Evolutionary conservation across 2,888 invertebrate genomes (phyloP).

Genomic region (Willowsia nigromaculata): DNA sequence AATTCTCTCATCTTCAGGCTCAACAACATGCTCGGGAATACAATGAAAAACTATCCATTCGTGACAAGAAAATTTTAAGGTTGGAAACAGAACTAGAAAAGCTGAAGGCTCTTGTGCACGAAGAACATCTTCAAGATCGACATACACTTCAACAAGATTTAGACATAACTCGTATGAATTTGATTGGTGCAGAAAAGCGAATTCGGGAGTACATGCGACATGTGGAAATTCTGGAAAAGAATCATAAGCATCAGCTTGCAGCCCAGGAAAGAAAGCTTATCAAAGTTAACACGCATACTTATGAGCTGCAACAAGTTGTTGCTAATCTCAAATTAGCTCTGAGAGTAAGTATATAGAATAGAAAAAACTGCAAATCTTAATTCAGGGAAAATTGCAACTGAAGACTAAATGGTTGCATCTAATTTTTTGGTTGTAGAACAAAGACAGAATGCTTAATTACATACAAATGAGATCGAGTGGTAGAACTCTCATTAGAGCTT

Average conservation of each 20-base stretch:
- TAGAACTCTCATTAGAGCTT: constrained; percentile 62
- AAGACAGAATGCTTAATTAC: constrained; percentile 72
- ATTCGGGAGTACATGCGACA: constrained; percentile 71
- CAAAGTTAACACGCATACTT: constrained; percentile 63
- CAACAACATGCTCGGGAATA: constrained; percentile 53
- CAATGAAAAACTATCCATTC: constrained; percentile 66
- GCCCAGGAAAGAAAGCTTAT: constrained; percentile 69
- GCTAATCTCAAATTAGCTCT: constrained; percentile 61
- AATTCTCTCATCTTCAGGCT: constrained; percentile 2
- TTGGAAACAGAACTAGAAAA: constrained; percentile 68
- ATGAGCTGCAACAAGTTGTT: constrained; percentile 70
- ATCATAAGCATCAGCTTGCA: constrained; percentile 71
- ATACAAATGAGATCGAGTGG: constrained; percentile 71
- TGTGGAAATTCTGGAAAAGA: constrained; percentile 74
- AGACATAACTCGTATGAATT: constrained; percentile 63
- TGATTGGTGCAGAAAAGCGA: constrained; percentile 63
- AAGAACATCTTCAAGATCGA: constrained; percentile 73
- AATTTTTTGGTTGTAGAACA: constrained; percentile 63
- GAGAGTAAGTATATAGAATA: constrained; percentile 27
- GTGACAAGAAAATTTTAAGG: constrained; percentile 71
- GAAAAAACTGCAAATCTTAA: background rate
- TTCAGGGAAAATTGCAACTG: background rate
- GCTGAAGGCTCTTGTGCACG: constrained; percentile 68
- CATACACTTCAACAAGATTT: constrained; percentile 70
- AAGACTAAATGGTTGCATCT: no score